These are phyloP conservation scores for Lethocerus indicus DNA, from an alignment of 1,140 invertebrate genomes.

Conservation along the genomic window DNA sequence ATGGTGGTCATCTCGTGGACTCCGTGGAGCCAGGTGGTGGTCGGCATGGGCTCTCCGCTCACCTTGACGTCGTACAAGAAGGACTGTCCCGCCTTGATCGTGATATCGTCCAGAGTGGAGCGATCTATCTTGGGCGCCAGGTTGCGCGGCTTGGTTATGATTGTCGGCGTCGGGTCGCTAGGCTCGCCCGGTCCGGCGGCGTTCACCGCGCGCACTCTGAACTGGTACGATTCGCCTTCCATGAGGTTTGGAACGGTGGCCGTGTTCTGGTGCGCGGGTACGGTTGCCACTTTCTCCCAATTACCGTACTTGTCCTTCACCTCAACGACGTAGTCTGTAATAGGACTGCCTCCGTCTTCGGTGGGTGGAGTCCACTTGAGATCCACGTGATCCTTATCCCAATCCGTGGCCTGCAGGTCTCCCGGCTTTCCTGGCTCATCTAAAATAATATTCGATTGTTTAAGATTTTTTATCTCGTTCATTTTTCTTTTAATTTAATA, in stretches of 20 bases:
- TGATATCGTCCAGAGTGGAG: slow-evolving; percentile 55
- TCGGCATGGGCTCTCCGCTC: slow-evolving; percentile 77
- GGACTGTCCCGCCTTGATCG: slow-evolving; percentile 75
- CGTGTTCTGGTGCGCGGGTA: slow-evolving; percentile 59
- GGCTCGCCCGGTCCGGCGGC: slow-evolving; percentile 86
- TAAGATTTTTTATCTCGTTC: too few species aligned
- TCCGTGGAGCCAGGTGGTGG: slow-evolving; percentile 67
- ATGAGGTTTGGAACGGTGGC: slow-evolving; percentile 76
- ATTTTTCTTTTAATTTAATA: too few species aligned
- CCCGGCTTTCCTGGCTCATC: slow-evolving; percentile 88
- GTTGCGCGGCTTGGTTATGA: slow-evolving; percentile 78
- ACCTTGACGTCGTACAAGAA: slow-evolving; percentile 69
- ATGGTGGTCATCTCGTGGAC: slow-evolving; percentile 51
- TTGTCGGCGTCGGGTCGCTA: slow-evolving; percentile 69
- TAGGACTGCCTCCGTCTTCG: slow-evolving; percentile 69
- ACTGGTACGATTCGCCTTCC: slow-evolving; percentile 81
- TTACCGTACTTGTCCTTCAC: slow-evolving; percentile 85
- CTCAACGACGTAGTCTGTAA: slow-evolving; percentile 75
- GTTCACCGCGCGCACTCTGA: slow-evolving; percentile 81
- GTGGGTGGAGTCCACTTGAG: slow-evolving; percentile 68
- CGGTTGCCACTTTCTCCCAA: slow-evolving; percentile 81
- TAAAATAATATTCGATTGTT: too few species aligned
- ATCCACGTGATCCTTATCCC: slow-evolving; percentile 90
- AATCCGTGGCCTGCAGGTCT: slow-evolving; percentile 80
- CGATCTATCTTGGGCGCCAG: slow-evolving; percentile 75